Conservation (phyloP, 1,140 invertebrate species). For the Zelostemma sp. region DNA sequence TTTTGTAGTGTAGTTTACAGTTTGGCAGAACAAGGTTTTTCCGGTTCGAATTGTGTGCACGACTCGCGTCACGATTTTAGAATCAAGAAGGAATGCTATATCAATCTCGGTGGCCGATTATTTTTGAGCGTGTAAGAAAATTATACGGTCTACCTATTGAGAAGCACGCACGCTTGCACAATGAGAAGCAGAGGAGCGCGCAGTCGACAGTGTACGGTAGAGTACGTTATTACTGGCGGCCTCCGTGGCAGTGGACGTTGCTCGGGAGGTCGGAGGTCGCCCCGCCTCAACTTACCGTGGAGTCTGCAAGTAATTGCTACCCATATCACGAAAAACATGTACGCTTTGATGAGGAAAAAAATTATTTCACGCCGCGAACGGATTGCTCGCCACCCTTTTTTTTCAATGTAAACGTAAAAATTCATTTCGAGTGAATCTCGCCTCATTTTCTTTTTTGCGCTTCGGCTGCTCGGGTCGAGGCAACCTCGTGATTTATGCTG, state of each 20-base stretch:
- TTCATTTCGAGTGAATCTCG: not conserved
- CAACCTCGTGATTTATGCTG: not conserved
- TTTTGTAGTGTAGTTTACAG: too few relatives aligned
- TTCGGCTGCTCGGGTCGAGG: too few relatives aligned
- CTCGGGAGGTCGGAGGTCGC: conserved; percentile 58
- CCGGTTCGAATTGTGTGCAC: too few relatives aligned
- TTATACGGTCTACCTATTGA: conserved; percentile 52
- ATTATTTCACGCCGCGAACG: conserved; percentile 24
- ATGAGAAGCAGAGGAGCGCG: conserved; percentile 33
- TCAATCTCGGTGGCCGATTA: conserved; percentile 52
- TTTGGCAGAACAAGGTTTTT: too few relatives aligned
- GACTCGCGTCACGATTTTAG: conserved; percentile 25
- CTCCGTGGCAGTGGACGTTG: conserved; percentile 54
- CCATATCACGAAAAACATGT: conserved; percentile 57
- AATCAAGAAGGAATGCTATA: conserved; percentile 30
- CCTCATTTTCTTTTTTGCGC: not conserved
- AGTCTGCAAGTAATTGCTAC: conserved; percentile 61
- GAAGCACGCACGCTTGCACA: conserved; percentile 38
- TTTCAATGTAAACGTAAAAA: not conserved
- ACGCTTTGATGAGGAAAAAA: conserved; percentile 40
- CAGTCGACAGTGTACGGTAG: conserved; percentile 50
- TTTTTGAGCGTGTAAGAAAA: conserved; percentile 59
- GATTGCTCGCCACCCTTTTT: conserved; percentile 21
- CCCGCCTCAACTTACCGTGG: conserved; percentile 60
- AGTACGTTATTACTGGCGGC: conserved; percentile 63